Evolutionary conservation across 2,888 invertebrate species (phyloP).

Genomic region (Adineta ricciae): DNA sequence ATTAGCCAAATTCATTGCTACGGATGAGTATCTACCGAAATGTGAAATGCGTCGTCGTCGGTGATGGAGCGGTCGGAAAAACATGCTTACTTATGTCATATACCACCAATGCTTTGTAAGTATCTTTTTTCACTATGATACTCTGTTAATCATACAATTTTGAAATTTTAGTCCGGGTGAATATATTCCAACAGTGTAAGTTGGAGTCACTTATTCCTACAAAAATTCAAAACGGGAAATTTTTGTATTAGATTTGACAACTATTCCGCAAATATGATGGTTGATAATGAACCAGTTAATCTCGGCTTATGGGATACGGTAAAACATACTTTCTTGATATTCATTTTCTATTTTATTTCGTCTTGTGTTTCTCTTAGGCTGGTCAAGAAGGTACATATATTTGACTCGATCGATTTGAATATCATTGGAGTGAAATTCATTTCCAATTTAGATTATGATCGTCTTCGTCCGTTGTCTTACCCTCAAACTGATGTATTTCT

Average conservation of each 20-base stretch:
- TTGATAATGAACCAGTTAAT: constrained; percentile 94
- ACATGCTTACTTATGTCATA: constrained; percentile 97
- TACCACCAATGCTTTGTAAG: constrained; percentile 85
- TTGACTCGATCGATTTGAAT: too few relatives aligned
- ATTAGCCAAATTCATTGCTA: background rate
- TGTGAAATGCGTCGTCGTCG: constrained; percentile 32
- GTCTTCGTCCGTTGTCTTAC: constrained; percentile 85
- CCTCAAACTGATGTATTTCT: constrained; percentile 97
- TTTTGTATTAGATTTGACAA: constrained; percentile 65
- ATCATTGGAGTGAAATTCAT: too few relatives aligned
- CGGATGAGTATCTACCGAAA: constrained; percentile 12
- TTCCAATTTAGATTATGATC: constrained; percentile 66
- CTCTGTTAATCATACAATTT: background rate
- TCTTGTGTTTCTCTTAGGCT: constrained; percentile 52
- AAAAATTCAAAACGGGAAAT: background rate
- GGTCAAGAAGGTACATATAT: constrained; percentile 55
- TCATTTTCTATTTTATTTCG: too few relatives aligned
- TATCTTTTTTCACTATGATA: background rate
- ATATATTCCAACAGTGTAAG: constrained; percentile 36
- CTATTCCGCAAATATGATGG: constrained; percentile 98
- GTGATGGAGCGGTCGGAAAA: constrained; percentile 81
- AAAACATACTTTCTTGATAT: background rate
- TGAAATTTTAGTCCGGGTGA: constrained; percentile 59
- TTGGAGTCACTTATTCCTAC: background rate
- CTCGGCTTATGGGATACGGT: constrained; percentile 84